Conservation (phyloP, 2,888 invertebrate genomes). For the Euproctis similis region DNA sequence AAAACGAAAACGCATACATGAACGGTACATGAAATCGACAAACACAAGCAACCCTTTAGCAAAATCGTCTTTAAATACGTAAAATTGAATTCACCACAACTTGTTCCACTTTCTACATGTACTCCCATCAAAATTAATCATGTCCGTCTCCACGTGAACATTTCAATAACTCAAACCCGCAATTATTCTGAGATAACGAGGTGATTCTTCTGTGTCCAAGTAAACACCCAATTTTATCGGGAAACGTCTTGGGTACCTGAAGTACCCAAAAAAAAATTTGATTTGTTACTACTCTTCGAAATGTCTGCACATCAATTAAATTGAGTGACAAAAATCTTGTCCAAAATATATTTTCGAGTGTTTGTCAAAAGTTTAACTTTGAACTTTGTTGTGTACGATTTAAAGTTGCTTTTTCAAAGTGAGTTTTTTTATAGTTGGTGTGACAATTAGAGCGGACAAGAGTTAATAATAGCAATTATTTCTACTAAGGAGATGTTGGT, state of each 20-base stretch:
- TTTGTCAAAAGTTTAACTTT: constrained; percentile 10
- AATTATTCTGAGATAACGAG: constrained; percentile 67
- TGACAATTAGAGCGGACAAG: constrained; percentile 44
- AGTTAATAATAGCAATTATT: constrained; percentile 63
- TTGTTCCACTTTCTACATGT: constrained; percentile 7
- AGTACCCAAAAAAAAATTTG: constrained; percentile 73
- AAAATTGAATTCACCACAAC: too few species aligned
- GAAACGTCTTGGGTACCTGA: constrained; percentile 46
- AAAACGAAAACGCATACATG: too few species aligned
- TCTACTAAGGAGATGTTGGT: constrained; percentile 59
- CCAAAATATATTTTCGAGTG: constrained; percentile 18
- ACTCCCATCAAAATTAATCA: constrained; percentile 23
- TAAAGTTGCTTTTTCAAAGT: constrained; percentile 26
- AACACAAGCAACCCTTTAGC: too few species aligned
- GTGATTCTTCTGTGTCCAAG: constrained; percentile 49
- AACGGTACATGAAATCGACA: too few species aligned
- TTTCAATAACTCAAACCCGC: constrained; percentile 53
- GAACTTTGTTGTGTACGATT: constrained; percentile 13
- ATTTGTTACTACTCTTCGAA: constrained; percentile 62
- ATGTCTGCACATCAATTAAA: constrained; percentile 57
- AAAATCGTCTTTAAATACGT: too few species aligned
- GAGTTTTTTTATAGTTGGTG: constrained; percentile 23
- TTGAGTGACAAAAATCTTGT: constrained; percentile 65
- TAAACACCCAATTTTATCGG: constrained; percentile 43
- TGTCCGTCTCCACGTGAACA: constrained; percentile 38